phyloP scores from a whole-genome alignment of 1,140 invertebrate species.

The Trissolcus basalis region DNA sequence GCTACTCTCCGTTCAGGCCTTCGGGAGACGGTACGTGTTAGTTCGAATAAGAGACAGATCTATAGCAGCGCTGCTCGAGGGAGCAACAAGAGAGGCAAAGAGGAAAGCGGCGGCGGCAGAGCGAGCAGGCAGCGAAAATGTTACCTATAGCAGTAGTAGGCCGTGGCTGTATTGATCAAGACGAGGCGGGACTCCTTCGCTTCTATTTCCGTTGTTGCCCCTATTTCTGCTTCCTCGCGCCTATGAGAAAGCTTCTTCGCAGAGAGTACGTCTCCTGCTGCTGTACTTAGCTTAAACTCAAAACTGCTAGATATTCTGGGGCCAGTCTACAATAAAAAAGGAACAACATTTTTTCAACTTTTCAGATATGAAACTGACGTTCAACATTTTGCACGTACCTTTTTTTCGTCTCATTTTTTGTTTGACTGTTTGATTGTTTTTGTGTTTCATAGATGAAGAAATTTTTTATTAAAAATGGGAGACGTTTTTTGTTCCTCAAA shows the following conservation, averaged over 20 bases:
- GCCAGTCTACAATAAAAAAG: not conserved
- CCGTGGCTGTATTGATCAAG: conserved; percentile 76
- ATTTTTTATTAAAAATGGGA: too few relatives aligned
- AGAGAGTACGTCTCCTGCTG: conserved; percentile 46
- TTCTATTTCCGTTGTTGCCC: conserved; percentile 74
- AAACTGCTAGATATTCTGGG: conserved; percentile 20
- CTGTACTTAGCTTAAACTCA: conserved; percentile 37
- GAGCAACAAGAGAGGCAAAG: conserved; percentile 59
- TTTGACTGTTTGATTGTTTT: too few relatives aligned
- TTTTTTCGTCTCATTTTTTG: too few relatives aligned
- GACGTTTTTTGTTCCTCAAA: too few relatives aligned
- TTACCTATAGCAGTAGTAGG: conserved; percentile 73
- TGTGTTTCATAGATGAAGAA: too few relatives aligned
- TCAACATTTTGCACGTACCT: too few relatives aligned
- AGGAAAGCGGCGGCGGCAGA: conserved; percentile 60
- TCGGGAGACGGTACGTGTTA: conserved; percentile 67
- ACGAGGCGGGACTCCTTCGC: conserved; percentile 73
- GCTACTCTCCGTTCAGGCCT: conserved; percentile 64
- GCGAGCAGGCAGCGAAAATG: conserved; percentile 69
- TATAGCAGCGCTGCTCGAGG: conserved; percentile 64
- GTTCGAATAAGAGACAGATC: conserved; percentile 74
- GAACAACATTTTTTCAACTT: too few relatives aligned
- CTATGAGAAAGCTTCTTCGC: conserved; percentile 66
- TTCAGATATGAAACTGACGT: too few relatives aligned
- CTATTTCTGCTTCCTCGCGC: conserved; percentile 72